Evolutionary conservation across 2,113 vertebrate genomes (phyloP).

Genomic region (Ammodytes marinus): DNA sequence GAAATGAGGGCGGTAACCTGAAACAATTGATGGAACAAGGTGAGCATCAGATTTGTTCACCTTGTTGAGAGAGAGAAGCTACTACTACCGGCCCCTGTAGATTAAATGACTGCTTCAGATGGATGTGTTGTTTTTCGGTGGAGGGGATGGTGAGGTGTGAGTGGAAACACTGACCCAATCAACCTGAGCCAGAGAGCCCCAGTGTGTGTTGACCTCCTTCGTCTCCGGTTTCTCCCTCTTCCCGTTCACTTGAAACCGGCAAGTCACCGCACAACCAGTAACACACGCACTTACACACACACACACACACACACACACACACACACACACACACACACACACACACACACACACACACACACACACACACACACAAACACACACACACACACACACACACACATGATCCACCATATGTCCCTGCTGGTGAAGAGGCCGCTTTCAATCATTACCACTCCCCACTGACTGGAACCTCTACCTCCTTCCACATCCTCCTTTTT

Average conservation of each 20-base stretch:
- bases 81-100: background rate
- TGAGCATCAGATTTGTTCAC: background rate
- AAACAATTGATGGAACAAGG: background rate
- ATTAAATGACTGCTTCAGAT: constrained; percentile 14
- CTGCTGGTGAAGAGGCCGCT: constrained; percentile 14
- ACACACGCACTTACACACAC: too few relatives aligned
- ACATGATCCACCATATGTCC: constrained; percentile 36
- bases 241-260: constrained; percentile 75
- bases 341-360: constrained; percentile 26
- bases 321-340: constrained; percentile 38
- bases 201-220: constrained; percentile 60
- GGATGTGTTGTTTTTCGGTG: constrained; percentile 16
- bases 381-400: constrained; percentile 38
- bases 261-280: constrained; percentile 43
- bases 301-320: constrained; percentile 20
- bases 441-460: constrained; percentile 47
- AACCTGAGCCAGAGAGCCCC: constrained; percentile 69
- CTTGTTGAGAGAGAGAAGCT: constrained; percentile 1
- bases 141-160: constrained; percentile 59
- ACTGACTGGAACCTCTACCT: constrained; percentile 40
- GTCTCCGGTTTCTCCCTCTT: constrained; percentile 69
- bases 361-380: constrained; percentile 19
- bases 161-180: constrained; percentile 78
- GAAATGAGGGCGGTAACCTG: background rate
- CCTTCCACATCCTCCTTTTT: constrained; percentile 58